phyloP scores from a whole-genome alignment of 2,797 vertebrate genomes.

The Danio albolineatus region DNA sequence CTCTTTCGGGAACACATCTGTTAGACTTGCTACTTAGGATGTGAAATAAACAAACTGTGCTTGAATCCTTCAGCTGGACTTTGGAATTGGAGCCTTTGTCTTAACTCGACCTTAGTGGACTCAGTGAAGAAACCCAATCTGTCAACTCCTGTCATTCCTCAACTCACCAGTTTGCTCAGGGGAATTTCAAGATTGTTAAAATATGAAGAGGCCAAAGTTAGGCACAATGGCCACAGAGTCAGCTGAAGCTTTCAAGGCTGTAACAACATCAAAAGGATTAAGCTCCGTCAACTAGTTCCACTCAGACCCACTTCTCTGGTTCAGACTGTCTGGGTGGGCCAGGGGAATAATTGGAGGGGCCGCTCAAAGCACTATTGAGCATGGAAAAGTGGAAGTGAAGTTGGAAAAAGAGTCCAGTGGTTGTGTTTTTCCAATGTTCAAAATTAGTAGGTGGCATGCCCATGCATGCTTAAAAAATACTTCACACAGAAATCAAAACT shows the following conservation, averaged over 20 bases:
- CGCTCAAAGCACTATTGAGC: slow-evolving; percentile 22
- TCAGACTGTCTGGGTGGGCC: slow-evolving; percentile 48
- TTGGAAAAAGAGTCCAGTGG: background rate
- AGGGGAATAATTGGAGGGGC: slow-evolving; percentile 19
- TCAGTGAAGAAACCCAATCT: slow-evolving; percentile 19
- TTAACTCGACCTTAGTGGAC: slow-evolving; percentile 7
- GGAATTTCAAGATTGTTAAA: slow-evolving; percentile 40
- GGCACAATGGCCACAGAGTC: slow-evolving; percentile 21
- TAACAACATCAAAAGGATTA: slow-evolving; percentile 52
- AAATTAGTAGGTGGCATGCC: background rate
- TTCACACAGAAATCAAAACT: background rate
- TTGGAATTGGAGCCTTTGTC: slow-evolving; percentile 2
- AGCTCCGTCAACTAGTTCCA: slow-evolving; percentile 19
- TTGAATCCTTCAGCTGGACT: background rate
- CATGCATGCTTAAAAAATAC: background rate
- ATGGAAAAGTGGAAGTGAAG: slow-evolving; percentile 31
- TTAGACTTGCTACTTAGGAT: background rate
- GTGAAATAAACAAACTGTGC: slow-evolving; percentile 8
- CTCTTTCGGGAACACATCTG: background rate
- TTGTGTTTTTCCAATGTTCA: slow-evolving; percentile 19
- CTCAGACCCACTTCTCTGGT: slow-evolving; percentile 39
- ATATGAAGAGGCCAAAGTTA: slow-evolving; percentile 42
- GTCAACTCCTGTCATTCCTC: background rate
- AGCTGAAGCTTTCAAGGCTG: slow-evolving; percentile 40
- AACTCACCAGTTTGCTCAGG: slow-evolving; percentile 21